Base-by-base conservation (phyloP, 2,113 vertebrate genomes). In the Paraplagusia blochii region DNA sequence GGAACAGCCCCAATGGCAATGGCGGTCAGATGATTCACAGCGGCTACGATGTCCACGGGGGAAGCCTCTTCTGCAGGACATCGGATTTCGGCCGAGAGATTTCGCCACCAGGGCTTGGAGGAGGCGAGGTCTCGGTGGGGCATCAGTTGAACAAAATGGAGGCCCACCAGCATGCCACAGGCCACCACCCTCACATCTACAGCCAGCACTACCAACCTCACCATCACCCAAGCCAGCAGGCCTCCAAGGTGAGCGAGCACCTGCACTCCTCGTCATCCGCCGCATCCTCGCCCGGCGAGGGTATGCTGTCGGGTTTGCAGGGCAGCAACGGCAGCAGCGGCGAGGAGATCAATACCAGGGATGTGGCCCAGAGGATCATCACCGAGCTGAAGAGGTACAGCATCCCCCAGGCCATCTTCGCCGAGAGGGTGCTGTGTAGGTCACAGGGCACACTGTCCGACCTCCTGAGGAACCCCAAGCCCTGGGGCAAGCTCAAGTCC, bases 381-480 rank as follows among this genome's bases (percentile, higher is more conserved):
- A 90, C 88, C 0, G 92, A 93, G 84, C 87, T 93, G 59, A 93
- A 93, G 82, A 72, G 91, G 38, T 93, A 93, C 89, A 93, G 92
- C 89, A 93, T 93, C 84, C 92, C 92, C 6, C 92, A 93, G 79
- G 92, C 92, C 69, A 92, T 93, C 82, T 93, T 93, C 9, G 92
- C 92, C 0, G 91, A 92, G 81, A 82, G 92, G 76, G 91, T 93
- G 48, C 86, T 93, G 66, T 93, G 91, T 63, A 74, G 92, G 66
- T 93, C 92, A 55, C 92, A 93, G 80, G 92, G 92, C 60, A 93
- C 92, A 1, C 82, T 92, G 73, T 93, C 92, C 6, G 92, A 93
- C 84, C 92, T 93, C 71, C 88, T 93, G 76, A 88, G 92, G 80
- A 93, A 93, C 87, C 92, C 92, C 63, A 93, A 93, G 72, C 92